Evolutionary conservation across 2,113 vertebrate species (phyloP).

Genomic region (Hirundichthys speculiger): DNA sequence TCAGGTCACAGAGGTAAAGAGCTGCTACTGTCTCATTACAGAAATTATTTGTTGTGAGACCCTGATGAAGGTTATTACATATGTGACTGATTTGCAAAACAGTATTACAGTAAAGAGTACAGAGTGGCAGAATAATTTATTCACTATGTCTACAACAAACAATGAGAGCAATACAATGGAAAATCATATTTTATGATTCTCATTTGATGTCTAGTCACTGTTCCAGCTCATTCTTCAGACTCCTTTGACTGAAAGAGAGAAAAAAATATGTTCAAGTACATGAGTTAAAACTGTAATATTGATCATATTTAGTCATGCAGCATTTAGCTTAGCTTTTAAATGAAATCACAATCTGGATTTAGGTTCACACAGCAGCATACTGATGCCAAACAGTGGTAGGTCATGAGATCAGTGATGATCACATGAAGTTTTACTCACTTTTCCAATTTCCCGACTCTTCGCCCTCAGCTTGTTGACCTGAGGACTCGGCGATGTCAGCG

Average conservation of each 20-base stretch:
- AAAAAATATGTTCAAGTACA: constrained; percentile 3
- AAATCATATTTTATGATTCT: constrained; percentile 77
- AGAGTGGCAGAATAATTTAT: constrained; percentile 30
- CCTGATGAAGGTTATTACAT: too few relatives aligned
- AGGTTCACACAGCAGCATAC: not conserved
- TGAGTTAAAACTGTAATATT: not conserved
- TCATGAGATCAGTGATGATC: not conserved
- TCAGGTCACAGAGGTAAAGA: too few relatives aligned
- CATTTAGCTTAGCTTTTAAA: not conserved
- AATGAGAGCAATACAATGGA: constrained; percentile 39
- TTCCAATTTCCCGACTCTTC: constrained; percentile 75
- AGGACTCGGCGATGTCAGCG: constrained; percentile 84
- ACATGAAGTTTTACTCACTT: constrained; percentile 51
- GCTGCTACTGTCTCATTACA: too few relatives aligned
- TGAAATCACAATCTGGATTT: not conserved
- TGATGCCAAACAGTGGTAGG: not conserved
- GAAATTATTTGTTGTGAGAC: too few relatives aligned
- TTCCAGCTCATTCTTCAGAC: constrained; percentile 65
- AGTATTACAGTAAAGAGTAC: not conserved
- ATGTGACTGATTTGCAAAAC: too few relatives aligned
- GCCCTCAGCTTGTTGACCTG: constrained; percentile 85
- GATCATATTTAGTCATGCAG: not conserved
- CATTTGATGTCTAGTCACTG: constrained; percentile 26
- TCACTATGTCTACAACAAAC: constrained; percentile 33
- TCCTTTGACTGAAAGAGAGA: constrained; percentile 68